Base-by-base conservation (phyloP, 1,140 invertebrate genomes). In the Macrostomum lignano region DNA sequence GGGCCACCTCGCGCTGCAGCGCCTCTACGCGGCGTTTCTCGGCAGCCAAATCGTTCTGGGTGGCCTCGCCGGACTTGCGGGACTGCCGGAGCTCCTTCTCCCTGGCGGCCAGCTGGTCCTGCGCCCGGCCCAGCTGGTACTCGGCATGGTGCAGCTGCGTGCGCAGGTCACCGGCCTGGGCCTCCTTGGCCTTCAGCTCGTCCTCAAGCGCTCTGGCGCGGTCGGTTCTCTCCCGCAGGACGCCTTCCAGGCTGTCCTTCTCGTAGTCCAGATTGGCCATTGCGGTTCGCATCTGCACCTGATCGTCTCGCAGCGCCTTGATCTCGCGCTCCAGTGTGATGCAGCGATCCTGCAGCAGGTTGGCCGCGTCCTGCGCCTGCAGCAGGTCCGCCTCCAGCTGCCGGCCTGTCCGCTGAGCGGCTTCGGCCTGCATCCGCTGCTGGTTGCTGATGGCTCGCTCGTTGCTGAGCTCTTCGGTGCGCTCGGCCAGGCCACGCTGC, bases 211-310 rank as follows among this genome's bases (percentile, higher is more conserved):
- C 38, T 15, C 46, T 49, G 25, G 45, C 38, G 25, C 45, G 45
- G 35, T 57, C 54, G 14, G 51, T 45, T 33, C 53, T 55, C 23
- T 55, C 51, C 39, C 55, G 52, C 15, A 55, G 44, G 31, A 42
- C 42, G n/a, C 41, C 40, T 44, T 55, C 51, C 3, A 57, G 42
- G 2, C 36, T 25, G 38, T 57, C 54, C 32, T 55, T 57, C 39
- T 57, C 54, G 21, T 48, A 37, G 35, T 57, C 54, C 36, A 55
- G 38, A 6, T 44, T 41, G 17, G 36, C 45, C 17, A 55, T 43
- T 3, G 50, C 53, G 5, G 33, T 31, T 11, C 49, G 37, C 2
- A 54, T 40, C 14, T 44, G 44, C n/a, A 39, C 32, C n/a, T 39
- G 25, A 10, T 35, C 31, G 1, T 35, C 33, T 19, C 44, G 39